Evolutionary conservation across 1,140 invertebrate species (phyloP).

Genomic region (Leptoteleia sp.): DNA sequence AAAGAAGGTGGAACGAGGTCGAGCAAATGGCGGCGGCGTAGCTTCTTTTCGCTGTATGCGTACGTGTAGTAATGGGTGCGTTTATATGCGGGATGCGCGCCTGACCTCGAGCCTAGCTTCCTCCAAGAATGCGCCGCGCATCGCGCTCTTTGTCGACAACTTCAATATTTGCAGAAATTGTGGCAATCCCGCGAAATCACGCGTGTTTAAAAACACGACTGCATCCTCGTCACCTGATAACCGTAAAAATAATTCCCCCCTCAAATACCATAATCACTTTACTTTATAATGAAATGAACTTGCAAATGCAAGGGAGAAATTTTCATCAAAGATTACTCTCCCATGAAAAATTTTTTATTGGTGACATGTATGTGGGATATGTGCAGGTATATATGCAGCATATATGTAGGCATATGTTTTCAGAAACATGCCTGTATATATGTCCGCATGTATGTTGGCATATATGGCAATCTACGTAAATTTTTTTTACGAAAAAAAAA

Average conservation of each 20-base stretch:
- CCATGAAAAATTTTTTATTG: no score
- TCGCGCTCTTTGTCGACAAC: constrained; percentile 51
- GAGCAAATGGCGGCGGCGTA: constrained; percentile 64
- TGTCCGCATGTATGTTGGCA: no score
- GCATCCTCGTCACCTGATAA: constrained; percentile 5
- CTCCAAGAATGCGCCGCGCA: constrained; percentile 61
- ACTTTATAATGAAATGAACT: no score
- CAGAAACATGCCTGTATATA: no score
- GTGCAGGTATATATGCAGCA: no score
- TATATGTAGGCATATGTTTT: no score
- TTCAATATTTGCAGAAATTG: constrained; percentile 66
- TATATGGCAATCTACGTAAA: no score
- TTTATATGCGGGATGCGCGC: constrained; percentile 61
- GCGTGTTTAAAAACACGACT: constrained; percentile 54
- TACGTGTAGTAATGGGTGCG: constrained; percentile 63
- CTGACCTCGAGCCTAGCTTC: constrained; percentile 43
- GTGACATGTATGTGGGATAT: no score
- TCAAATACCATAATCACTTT: background rate
- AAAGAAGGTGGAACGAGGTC: constrained; percentile 67
- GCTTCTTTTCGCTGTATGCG: constrained; percentile 48
- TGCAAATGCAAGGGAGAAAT: no score
- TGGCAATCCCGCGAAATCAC: constrained; percentile 55
- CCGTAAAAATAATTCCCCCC: background rate
- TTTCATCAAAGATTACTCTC: no score
- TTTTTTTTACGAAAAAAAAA: no score